A percentile compares a stretch with the other conserved stretches of the same genome.
Evolutionary conservation across 92 coral and sea anemone genomes (phyloP).

Genomic region (Micromussa lordhowensis): DNA sequence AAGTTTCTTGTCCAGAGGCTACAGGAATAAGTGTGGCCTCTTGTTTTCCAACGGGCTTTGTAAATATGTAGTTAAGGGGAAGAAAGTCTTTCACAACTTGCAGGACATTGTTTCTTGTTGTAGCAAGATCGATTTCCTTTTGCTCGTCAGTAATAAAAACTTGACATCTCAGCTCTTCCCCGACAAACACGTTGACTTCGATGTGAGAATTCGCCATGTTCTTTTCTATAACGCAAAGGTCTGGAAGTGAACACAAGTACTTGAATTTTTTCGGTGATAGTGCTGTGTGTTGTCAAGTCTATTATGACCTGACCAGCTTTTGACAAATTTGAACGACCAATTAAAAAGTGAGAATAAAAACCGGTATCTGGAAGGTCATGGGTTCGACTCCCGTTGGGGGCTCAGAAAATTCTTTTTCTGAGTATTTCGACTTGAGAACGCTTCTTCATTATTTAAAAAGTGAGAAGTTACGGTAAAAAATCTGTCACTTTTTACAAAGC

Average conservation of each 20-base stretch:
- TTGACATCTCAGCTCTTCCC: conserved; percentile 33
- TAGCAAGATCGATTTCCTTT: conserved; percentile 24
- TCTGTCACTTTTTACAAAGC: conserved; percentile 26
- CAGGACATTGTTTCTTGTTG: conserved; percentile 24
- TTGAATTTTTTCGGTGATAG: not conserved
- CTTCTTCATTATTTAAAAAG: no score
- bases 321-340: conserved; percentile 23
- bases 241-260: conserved; percentile 22
- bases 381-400: no score
- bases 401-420: no score
- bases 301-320: conserved; percentile 21
- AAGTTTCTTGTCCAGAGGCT: conserved; percentile 29
- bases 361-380: no score
- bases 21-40: conserved; percentile 22
- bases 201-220: conserved; percentile 24
- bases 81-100: conserved; percentile 27
- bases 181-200: conserved; percentile 30
- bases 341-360: no score
- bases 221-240: conserved; percentile 20
- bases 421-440: no score
- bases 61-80: conserved; percentile 19
- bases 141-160: conserved; percentile 27
- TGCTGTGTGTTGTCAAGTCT: conserved; percentile 27
- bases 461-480: conserved; percentile 12
- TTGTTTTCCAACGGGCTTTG: conserved; percentile 28